Evolutionary conservation across 2,888 invertebrate genomes (phyloP).

Genomic region (Campoplex nolae): DNA sequence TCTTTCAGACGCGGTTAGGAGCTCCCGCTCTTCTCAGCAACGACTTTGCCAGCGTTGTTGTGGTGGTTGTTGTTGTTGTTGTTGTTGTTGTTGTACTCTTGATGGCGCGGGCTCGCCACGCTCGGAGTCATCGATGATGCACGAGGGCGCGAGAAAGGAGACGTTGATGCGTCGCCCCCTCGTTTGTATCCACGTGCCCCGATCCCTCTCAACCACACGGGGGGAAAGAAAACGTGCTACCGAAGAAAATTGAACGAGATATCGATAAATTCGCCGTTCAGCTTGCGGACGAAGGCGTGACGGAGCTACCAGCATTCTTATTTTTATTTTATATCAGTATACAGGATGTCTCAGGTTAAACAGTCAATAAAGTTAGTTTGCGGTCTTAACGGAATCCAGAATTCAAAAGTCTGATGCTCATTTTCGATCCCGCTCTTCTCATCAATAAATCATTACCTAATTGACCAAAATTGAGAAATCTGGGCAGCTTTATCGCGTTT

Average conservation of each 20-base stretch:
- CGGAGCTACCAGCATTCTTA: slow-evolving; percentile 10
- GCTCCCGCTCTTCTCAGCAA: slow-evolving; percentile 68
- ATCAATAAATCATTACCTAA: neutral
- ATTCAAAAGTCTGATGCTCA: neutral
- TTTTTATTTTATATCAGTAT: neutral
- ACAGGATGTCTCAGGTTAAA: slow-evolving; percentile 1
- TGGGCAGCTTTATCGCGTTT: neutral
- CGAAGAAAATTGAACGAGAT: slow-evolving; percentile 58
- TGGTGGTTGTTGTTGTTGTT: neutral
- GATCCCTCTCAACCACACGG: slow-evolving; percentile 2
- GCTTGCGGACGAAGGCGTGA: slow-evolving; percentile 37
- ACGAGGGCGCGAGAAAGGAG: slow-evolving; percentile 34
- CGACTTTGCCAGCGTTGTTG: neutral
- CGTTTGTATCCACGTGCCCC: slow-evolving; percentile 57
- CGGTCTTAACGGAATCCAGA: neutral
- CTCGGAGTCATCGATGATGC: slow-evolving; percentile 35
- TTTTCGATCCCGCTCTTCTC: neutral
- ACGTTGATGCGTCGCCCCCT: slow-evolving; percentile 29
- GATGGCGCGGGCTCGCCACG: slow-evolving; percentile 8
- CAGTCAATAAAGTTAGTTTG: neutral
- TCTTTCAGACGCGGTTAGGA: slow-evolving; percentile 74
- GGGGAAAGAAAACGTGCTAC: slow-evolving; percentile 26
- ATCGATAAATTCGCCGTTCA: slow-evolving; percentile 61
- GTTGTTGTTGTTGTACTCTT: slow-evolving; percentile 22
- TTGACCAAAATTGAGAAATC: neutral